Evolutionary conservation across 2,797 vertebrate genomes (phyloP), one percentile per base, ranked within the genome.

Genomic region (Triplophysa bombifrons): DNA sequence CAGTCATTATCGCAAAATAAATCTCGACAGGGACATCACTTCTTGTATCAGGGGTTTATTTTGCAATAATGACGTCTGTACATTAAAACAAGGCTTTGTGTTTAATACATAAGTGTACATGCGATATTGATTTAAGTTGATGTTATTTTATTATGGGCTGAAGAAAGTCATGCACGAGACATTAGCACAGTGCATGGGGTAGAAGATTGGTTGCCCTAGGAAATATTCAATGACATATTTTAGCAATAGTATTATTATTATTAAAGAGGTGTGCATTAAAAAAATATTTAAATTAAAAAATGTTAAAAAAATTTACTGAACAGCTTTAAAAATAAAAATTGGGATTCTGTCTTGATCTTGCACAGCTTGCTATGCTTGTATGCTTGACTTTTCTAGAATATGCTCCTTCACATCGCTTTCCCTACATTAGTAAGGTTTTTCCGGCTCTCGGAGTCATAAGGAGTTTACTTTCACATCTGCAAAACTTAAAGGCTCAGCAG

Each of bases 401-500:
- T 7, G 41, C 22, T 20, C 48, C 22, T 20, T 34, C 22, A 56
- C 51, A 64, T 58, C 56, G 41, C 48, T 41, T 48, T 74, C 17
- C 70, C 81, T 16, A 16, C 63, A 73, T 44, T 13, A 51, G 13
- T 44, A 75, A 65, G 72, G 66, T 80, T 82, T 80, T 74, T 46
- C 80, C 72, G 48, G 55, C 76, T 75, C 66, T 72, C 4, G 48
- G 50, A 81, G 64, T 81, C 78, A 78, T 66, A 84, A 86, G 81
- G 74, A 88, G 84, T 78, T 69, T 78, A 86, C 86, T 84, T 86
- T 92, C 91, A 91, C 93, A 93, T 93, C 90, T 92, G 92, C 88
- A 90, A 87, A 86, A 88, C 88, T 84, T 92, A 91, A 91, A 83
- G 87, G 82, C 88, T 88, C 41, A 55, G 60, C 48, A 83, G 82